Evolutionary conservation across 2,113 vertebrate species (phyloP).

Genomic region (Pontoporia blainvillei): DNA sequence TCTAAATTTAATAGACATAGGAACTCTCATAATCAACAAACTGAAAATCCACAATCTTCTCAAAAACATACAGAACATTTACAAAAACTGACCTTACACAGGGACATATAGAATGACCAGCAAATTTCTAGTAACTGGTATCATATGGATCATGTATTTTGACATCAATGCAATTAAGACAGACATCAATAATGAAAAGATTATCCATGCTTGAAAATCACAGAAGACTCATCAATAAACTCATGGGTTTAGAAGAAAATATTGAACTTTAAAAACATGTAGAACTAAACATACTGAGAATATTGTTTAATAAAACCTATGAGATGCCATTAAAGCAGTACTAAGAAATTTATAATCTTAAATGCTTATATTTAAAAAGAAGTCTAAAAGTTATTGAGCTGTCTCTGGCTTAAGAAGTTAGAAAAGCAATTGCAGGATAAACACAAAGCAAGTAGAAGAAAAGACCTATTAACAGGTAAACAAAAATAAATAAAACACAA

Average conservation of each 20-base stretch:
- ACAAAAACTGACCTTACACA: neutral
- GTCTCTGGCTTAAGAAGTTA: neutral
- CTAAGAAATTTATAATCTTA: neutral
- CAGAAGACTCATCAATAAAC: neutral
- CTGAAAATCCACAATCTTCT: neutral
- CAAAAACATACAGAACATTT: neutral
- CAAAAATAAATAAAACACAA: neutral
- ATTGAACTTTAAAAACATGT: neutral
- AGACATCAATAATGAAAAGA: neutral
- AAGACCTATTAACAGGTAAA: neutral
- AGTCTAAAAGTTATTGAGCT: neutral
- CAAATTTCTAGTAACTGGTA: neutral
- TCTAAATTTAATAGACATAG: neutral
- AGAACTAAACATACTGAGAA: neutral
- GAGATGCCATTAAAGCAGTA: neutral
- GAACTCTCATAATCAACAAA: neutral
- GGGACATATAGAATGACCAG: too few relatives aligned
- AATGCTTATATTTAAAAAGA: neutral
- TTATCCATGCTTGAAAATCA: neutral
- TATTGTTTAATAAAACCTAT: neutral
- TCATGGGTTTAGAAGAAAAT: neutral
- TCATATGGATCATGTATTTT: rapidly evolving
- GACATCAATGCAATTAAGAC: neutral
- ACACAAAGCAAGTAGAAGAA: neutral
- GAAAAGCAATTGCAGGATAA: neutral